A percentile compares a stretch with the other conserved stretches of the same genome.
These are phyloP conservation scores for Mimumesa dahlbomi DNA, from an alignment of 2,888 invertebrate genomes.

Conservation along the genomic window DNA sequence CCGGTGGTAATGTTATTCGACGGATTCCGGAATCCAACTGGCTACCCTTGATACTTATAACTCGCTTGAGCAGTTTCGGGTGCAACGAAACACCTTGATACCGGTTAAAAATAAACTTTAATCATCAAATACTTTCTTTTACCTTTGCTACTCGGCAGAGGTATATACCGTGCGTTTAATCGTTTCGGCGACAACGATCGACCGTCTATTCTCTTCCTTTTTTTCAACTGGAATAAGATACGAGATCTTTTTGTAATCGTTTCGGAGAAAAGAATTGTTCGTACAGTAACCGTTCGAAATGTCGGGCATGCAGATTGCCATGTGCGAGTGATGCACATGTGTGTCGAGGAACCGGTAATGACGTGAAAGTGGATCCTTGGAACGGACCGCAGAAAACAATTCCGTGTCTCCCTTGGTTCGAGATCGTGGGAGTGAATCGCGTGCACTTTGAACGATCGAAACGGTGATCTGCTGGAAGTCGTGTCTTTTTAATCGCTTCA, in stretches of 20 bases:
- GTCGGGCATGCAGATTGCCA: background rate
- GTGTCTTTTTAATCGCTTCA: conserved; percentile 1
- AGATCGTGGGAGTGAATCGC: conserved; percentile 42
- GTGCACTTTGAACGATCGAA: conserved; percentile 14
- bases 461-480: conserved; percentile 8
- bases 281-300: background rate
- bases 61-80: conserved; percentile 25
- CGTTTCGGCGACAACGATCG: no score
- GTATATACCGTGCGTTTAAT: no score
- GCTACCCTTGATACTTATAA: conserved; percentile 38
- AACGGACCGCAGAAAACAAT: conserved; percentile 31
- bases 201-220: no score
- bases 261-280: no score
- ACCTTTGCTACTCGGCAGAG: no score
- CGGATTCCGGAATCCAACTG: conserved; percentile 25
- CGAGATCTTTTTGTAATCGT: no score
- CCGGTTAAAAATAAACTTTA: no score
- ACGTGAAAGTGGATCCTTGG: conserved; percentile 47
- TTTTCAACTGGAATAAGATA: no score
- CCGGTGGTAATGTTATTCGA: background rate
- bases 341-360: conserved; percentile 18
- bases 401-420: conserved; percentile 14
- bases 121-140: no score
- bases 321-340: background rate
- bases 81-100: conserved; percentile 20